Conservation (phyloP, 1,140 invertebrate species). For the Uloborus diversus region DNA sequence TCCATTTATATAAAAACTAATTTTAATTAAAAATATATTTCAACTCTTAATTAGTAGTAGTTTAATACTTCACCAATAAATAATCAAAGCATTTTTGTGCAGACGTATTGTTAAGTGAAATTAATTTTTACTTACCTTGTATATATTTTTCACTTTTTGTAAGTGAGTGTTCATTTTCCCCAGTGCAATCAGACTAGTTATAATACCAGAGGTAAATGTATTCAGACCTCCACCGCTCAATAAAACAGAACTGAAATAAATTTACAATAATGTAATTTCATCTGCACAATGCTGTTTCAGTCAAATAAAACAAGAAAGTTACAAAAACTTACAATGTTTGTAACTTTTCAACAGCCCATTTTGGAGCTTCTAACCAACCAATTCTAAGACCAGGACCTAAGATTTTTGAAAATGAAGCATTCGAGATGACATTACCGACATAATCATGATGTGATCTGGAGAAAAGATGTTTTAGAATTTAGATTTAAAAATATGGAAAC, state of each 20-base stretch:
- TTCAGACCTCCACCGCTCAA: constrained; percentile 72
- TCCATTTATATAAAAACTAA: too few relatives aligned
- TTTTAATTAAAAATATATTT: too few relatives aligned
- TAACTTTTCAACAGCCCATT: constrained; percentile 58
- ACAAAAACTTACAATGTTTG: constrained; percentile 25
- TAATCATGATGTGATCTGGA: constrained; percentile 60
- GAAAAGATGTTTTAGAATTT: neutral
- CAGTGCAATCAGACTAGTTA: constrained; percentile 69
- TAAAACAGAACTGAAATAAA: constrained; percentile 65
- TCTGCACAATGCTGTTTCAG: neutral
- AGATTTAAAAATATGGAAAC: neutral
- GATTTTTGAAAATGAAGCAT: constrained; percentile 76
- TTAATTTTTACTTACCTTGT: constrained; percentile 38
- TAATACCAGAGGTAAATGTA: constrained; percentile 71
- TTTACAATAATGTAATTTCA: neutral
- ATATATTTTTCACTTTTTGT: constrained; percentile 40
- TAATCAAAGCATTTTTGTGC: too few relatives aligned
- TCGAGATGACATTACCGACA: constrained; percentile 73
- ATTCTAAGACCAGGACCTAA: constrained; percentile 73
- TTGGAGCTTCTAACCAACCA: constrained; percentile 74
- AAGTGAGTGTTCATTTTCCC: constrained; percentile 59
- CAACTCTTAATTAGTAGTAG: too few relatives aligned
- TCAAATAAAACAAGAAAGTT: neutral
- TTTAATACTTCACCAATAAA: too few relatives aligned
- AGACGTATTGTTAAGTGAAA: too few relatives aligned